phyloP scores from a whole-genome alignment of 2,797 vertebrate genomes.

The Tympanoctomys barrerae region DNA sequence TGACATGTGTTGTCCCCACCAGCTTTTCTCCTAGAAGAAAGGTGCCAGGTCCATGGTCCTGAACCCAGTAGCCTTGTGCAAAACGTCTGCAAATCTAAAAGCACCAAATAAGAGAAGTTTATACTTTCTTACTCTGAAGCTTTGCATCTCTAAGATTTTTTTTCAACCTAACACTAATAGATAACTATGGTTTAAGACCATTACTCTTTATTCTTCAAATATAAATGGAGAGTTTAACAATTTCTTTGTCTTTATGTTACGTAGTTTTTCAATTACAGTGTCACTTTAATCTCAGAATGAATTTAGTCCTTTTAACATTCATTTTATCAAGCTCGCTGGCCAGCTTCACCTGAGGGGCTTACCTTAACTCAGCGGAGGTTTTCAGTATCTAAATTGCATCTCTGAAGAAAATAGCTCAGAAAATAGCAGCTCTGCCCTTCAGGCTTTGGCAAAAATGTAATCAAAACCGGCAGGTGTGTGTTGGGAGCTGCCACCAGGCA shows the following conservation, averaged over 20 bases:
- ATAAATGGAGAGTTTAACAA: not conserved
- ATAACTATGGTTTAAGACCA: not conserved
- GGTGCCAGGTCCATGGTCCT: not conserved
- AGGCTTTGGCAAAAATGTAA: not conserved
- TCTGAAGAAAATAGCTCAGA: slow-evolving; percentile 31
- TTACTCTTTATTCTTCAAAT: slow-evolving; percentile 2
- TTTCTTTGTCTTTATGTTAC: not conserved
- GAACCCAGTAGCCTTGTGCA: not conserved
- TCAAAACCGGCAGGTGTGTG: not conserved
- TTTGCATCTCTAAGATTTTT: not conserved
- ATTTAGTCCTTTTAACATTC: slow-evolving; percentile 35
- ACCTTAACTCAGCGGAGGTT: not conserved
- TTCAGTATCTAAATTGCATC: slow-evolving; percentile 37
- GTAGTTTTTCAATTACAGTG: not conserved
- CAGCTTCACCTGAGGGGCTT: not conserved
- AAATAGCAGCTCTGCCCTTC: not conserved
- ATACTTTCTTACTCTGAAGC: not conserved
- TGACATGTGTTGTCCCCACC: not conserved
- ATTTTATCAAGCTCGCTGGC: not conserved
- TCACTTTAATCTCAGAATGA: slow-evolving; percentile 40
- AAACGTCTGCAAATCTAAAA: not conserved
- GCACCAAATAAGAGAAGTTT: not conserved
- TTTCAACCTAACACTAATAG: not conserved
- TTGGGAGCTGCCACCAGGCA: not conserved
- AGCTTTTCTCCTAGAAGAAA: not conserved